Conservation (phyloP, 2,113 vertebrate species). For the Trogon surrucura region DNA sequence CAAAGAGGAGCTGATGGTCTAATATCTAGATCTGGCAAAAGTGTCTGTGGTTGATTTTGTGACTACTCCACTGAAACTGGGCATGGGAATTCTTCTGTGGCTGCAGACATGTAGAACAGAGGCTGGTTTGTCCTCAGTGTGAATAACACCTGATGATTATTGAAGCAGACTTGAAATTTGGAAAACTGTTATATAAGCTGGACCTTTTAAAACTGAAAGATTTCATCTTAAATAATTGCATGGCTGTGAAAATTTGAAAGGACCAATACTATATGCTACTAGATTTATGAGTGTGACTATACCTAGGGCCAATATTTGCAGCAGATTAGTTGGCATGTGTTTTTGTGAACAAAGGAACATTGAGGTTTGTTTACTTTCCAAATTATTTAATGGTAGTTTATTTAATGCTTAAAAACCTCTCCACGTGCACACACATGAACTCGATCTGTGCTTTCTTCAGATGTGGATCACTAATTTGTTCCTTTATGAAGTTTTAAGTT, state of each 20-base stretch:
- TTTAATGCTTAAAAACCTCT: not conserved
- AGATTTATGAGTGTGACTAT: not conserved
- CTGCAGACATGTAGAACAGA: not conserved
- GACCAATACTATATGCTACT: not conserved
- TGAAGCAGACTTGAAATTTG: not conserved
- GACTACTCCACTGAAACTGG: not conserved
- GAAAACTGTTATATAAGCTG: not conserved
- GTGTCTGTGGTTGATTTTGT: not conserved
- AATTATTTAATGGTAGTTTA: not conserved
- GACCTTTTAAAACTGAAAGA: not conserved
- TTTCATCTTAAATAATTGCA: not conserved
- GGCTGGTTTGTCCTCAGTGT: not conserved
- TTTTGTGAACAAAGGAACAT: not conserved
- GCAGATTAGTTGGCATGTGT: not conserved
- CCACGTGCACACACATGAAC: not conserved
- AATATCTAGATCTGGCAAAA: not conserved
- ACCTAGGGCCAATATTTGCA: conserved; percentile 9
- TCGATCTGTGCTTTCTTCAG: not conserved
- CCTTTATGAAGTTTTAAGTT: not conserved
- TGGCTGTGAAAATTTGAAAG: not conserved
- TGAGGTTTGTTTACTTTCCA: not conserved
- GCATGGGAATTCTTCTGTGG: not conserved
- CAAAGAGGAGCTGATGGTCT: not conserved
- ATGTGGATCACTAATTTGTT: not conserved
- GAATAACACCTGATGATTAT: not conserved